Conservation (phyloP, 2,888 invertebrate species). For the Empis livida region DNA sequence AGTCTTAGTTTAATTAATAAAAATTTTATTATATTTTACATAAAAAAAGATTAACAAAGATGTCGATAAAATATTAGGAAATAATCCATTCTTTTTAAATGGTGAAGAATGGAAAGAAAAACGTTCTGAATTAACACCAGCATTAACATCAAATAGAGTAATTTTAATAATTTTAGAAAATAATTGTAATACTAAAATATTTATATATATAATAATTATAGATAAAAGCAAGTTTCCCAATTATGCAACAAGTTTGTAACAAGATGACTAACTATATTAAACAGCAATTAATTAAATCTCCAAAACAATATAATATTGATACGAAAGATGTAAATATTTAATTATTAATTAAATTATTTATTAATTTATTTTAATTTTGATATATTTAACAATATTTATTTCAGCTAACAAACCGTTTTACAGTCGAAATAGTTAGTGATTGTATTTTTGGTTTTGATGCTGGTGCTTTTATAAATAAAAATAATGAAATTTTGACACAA, state of each 20-base stretch:
- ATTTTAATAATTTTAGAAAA: neutral
- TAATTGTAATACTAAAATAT: neutral
- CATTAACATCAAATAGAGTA: constrained; percentile 39
- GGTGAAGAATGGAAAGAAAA: constrained; percentile 39
- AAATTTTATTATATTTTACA: no score
- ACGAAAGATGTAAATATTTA: constrained; percentile 21
- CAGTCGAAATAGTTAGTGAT: constrained; percentile 22
- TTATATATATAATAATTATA: constrained; percentile 4
- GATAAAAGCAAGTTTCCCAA: constrained; percentile 32
- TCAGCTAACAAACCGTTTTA: constrained; percentile 23
- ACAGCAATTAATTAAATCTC: constrained; percentile 3
- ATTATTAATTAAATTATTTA: neutral
- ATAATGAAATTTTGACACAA: constrained; percentile 9
- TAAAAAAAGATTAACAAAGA: neutral
- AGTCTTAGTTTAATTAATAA: no score
- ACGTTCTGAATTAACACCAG: constrained; percentile 38
- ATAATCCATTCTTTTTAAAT: constrained; percentile 37
- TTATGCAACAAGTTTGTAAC: constrained; percentile 28
- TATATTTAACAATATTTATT: neutral
- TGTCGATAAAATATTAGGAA: constrained; percentile 28
- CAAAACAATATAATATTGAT: constrained; percentile 14
- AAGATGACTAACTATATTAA: constrained; percentile 30
- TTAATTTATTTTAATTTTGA: neutral
- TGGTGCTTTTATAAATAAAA: constrained; percentile 16
- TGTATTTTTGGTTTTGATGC: constrained; percentile 28